Conservation (phyloP, 2,888 invertebrate genomes). For the Parnassius smintheus region DNA sequence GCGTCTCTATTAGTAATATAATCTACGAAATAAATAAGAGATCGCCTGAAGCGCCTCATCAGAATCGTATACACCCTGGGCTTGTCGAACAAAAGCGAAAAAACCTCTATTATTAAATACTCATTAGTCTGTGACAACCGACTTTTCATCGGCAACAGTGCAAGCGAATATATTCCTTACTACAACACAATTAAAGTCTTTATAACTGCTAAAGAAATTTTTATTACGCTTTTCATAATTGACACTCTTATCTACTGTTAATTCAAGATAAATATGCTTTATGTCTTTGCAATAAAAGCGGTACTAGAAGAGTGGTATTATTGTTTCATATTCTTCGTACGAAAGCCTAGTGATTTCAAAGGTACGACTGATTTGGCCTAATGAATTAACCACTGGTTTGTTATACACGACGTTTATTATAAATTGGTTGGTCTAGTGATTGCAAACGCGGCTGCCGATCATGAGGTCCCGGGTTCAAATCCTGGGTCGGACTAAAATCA, state of each 20-base stretch:
- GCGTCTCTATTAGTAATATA: constrained; percentile 31
- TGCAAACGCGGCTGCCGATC: too few relatives aligned
- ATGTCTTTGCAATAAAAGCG: constrained; percentile 15
- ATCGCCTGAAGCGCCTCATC: constrained; percentile 59
- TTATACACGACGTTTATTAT: constrained; percentile 21
- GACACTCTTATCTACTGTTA: constrained; percentile 33
- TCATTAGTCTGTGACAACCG: constrained; percentile 63
- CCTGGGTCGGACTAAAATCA: too few relatives aligned
- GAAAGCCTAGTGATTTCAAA: constrained; percentile 44
- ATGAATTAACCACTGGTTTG: constrained; percentile 53
- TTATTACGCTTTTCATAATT: constrained; percentile 34
- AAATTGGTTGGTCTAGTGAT: too few relatives aligned
- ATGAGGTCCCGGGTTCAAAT: too few relatives aligned
- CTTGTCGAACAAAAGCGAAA: constrained; percentile 48
- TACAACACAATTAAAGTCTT: constrained; percentile 18
- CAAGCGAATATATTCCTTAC: constrained; percentile 31
- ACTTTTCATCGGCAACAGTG: constrained; percentile 22
- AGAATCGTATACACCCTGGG: constrained; percentile 53
- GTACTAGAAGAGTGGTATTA: constrained; percentile 13
- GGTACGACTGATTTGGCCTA: constrained; percentile 46
- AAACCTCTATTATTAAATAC: constrained; percentile 67
- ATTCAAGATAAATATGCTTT: constrained; percentile 27
- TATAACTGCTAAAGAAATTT: constrained; percentile 26
- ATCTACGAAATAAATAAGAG: constrained; percentile 54
- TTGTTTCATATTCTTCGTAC: constrained; percentile 28